These are phyloP conservation scores for Stegodyphus dumicola DNA, from an alignment of 1,140 invertebrate species.

Conservation along the genomic window DNA sequence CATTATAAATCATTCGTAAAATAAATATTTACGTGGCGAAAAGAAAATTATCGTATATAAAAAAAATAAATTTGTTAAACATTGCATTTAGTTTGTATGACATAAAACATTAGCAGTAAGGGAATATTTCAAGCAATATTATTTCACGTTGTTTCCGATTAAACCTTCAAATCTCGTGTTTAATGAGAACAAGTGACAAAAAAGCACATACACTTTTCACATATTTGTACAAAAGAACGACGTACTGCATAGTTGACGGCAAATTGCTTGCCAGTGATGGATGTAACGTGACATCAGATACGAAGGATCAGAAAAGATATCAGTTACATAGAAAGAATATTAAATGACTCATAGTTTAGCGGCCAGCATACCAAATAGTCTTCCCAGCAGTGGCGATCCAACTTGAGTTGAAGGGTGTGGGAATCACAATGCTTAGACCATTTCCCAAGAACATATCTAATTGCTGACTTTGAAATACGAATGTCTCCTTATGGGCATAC, in stretches of 20 bases:
- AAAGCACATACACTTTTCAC: constrained; percentile 31
- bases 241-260: constrained; percentile 57
- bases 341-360: background rate
- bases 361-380: too few relatives aligned
- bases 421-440: too few relatives aligned
- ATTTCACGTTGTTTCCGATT: constrained; percentile 19
- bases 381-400: background rate
- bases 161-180: constrained; percentile 13
- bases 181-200: constrained; percentile 35
- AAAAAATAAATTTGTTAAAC: too few relatives aligned
- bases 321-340: constrained; percentile 7
- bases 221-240: constrained; percentile 41
- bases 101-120: too few relatives aligned
- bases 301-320: background rate
- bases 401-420: too few relatives aligned
- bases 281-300: constrained; percentile 12
- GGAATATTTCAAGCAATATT: background rate
- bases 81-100: too few relatives aligned
- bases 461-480: too few relatives aligned
- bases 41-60: background rate
- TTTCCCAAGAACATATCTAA: too few relatives aligned
- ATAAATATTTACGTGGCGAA: background rate
- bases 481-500: too few relatives aligned
- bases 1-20: background rate
- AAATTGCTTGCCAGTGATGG: constrained; percentile 46